Conservation (phyloP, 2,888 invertebrate genomes). For the Rambutsinella grinnellia region DNA sequence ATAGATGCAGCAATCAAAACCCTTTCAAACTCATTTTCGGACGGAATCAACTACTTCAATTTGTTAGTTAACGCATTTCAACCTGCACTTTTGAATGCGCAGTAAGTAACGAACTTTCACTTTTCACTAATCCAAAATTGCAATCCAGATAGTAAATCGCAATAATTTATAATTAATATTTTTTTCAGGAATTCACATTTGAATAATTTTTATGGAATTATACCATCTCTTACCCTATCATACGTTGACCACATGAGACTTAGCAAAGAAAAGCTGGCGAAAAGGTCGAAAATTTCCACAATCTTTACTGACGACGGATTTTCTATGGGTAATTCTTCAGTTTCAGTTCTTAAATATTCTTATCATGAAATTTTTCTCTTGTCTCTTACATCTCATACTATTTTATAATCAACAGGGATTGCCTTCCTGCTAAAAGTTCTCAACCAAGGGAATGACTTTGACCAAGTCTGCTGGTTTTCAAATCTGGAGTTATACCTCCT, state of each 20-base stretch:
- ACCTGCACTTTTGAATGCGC: conserved; percentile 79
- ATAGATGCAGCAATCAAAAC: conserved; percentile 56
- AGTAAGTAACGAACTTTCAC: conserved; percentile 45
- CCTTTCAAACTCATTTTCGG: conserved; percentile 51
- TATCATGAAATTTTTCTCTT: neutral
- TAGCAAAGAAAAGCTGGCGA: conserved; percentile 92
- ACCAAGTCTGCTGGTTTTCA: conserved; percentile 92
- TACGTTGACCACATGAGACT: conserved; percentile 93
- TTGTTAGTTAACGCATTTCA: conserved; percentile 93
- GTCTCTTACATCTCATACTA: conserved; percentile 13
- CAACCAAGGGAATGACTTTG: conserved; percentile 87
- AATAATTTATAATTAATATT: neutral
- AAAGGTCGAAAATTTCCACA: conserved; percentile 84
- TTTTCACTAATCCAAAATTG: neutral
- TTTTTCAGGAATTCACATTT: conserved; percentile 83
- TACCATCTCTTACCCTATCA: conserved; percentile 94
- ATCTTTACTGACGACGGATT: conserved; percentile 99
- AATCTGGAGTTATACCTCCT: conserved; percentile 52
- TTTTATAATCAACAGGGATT: conserved; percentile 72
- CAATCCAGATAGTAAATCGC: neutral
- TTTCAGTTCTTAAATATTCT: neutral
- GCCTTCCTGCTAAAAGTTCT: conserved; percentile 93
- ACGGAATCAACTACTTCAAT: conserved; percentile 69
- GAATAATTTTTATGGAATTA: conserved; percentile 91
- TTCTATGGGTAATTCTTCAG: conserved; percentile 81